Base-by-base conservation (phyloP, 2,113 vertebrate species). In the Dicaeum eximium region DNA sequence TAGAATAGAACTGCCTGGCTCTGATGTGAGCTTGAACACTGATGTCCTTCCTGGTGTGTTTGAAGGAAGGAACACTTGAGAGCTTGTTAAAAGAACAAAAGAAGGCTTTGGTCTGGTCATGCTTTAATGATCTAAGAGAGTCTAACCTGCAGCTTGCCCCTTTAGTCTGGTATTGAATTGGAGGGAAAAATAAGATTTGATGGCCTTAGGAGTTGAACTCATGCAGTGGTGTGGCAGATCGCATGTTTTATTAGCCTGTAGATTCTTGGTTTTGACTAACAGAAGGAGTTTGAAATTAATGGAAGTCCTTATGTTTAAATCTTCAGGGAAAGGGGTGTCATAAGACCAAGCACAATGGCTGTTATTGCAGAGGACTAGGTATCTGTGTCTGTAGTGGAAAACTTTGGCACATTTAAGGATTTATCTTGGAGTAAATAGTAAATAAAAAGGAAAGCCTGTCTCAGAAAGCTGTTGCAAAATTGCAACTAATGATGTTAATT, bases 181-280 rank as follows among this genome's bases (percentile, higher is more conserved):
- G 31, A 53, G 33, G 31, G n/a, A 13, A 67, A 77, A 80, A 31
- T 13, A 54, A 80, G n/a, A 6, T 58, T 47, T 72, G 80, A 54
- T 69, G 40, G 33, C 13, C 13, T 51, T 44, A 5, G 4, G n/a
- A 60, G 27, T 10, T 56, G 48, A 77, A 69, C 37, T 65, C 1
- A 0, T 0, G 1, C n/a, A 54, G 24, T 3, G 6, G 19, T 6
- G 11, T 23, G 19, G 57, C 80, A 88, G 71, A 31, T 19, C n/a
- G 35, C 19, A 9, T 1, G 4, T 40, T 51, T 56, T 15, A 19
- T 56, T 69, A 3, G 9, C 23, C 50, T 51, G 67, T 6, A 2
- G 2, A 73, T 61, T 72, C n/a, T 42, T 70, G 37, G 7, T 11
- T 94, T 85, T 88, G 30, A 25, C 35, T 84, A 28, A 83, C 7